phyloP scores from a whole-genome alignment of 2,113 vertebrate genomes.

The Hyperoodon ampullatus region DNA sequence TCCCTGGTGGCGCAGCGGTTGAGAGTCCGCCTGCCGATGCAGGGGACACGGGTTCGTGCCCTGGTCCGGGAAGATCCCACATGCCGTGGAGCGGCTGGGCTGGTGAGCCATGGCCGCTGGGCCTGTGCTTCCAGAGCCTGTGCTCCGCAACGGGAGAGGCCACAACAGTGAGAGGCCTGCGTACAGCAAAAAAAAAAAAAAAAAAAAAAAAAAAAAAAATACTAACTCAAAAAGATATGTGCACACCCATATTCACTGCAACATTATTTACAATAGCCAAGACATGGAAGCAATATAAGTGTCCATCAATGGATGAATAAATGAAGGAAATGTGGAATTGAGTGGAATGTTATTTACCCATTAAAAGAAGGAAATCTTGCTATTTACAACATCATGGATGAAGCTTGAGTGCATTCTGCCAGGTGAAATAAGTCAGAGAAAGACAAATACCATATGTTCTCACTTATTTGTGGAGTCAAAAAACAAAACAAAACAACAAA shows the following conservation, averaged over 20 bases:
- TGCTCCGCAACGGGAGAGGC: no score
- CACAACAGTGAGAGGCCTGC: no score
- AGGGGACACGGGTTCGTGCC: no score
- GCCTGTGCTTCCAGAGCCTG: no score
- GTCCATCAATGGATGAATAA: neutral
- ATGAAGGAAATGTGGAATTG: neutral
- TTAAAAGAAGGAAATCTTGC: neutral
- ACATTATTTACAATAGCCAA: neutral
- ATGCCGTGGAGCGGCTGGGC: no score
- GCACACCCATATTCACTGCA: neutral
- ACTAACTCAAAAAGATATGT: neutral
- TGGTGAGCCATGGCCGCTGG: no score
- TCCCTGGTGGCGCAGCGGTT: no score
- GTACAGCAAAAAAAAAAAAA: neutral
- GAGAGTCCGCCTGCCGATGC: no score
- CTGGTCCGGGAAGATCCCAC: no score
- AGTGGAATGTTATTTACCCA: neutral
- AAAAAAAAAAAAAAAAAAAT: neutral
- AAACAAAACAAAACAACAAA: neutral
- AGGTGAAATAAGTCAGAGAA: neutral
- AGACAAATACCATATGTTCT: neutral
- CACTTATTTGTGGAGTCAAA: neutral
- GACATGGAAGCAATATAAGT: neutral
- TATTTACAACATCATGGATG: neutral
- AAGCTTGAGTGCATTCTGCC: neutral